Base-by-base conservation (phyloP, 2,888 invertebrate genomes). In the Gnatocerus cornutus region DNA sequence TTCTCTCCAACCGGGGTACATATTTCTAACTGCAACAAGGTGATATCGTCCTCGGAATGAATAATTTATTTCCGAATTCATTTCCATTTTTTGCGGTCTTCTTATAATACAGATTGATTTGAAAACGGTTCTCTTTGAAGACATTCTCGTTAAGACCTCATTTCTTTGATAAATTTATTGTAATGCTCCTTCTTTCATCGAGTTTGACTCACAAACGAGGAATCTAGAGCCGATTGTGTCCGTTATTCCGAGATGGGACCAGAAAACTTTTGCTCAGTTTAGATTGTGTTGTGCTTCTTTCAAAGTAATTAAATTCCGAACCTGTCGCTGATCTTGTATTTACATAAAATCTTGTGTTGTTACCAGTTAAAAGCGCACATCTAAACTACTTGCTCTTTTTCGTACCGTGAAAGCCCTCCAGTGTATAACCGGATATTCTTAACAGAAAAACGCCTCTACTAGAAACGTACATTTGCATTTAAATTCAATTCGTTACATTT, bases 131-230 rank as follows among this genome's bases (percentile, higher is more conserved):
- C 9, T 41, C 41, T 41, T 41, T 39, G 55, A 29, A 50, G 30
- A 21, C 27, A 12, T 30, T 10, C 29, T 27, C 52, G 52, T 52
- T 52, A 52, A 33, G 37, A 14, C 33, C 53, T 33, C 14, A 29
- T 50, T 53, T 13, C 53, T 53, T 53, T 53, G 53, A 53, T 37
- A 37, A 53, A 53, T 33, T 53, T 53, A 53, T 29, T 50, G 48
- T 50, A 50, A 50, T 29, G 21, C 29, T 7, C 48, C 29, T 50
- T 33, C 27, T 50, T 50, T 50, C 10, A 21, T 50, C 27, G 48
- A 50, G 29, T 46, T 46, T 46, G 29, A 50, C 9, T 50, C 48
- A 10, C 29, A 21, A 29, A 50, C 48, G 29, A 29, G 27, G 29
- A 50, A 29, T 50, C 16, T 29, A 27, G 7, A 46, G 16, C 46